Evolutionary conservation across 1,140 invertebrate genomes (phyloP).

Genomic region (Whitmania pigra): DNA sequence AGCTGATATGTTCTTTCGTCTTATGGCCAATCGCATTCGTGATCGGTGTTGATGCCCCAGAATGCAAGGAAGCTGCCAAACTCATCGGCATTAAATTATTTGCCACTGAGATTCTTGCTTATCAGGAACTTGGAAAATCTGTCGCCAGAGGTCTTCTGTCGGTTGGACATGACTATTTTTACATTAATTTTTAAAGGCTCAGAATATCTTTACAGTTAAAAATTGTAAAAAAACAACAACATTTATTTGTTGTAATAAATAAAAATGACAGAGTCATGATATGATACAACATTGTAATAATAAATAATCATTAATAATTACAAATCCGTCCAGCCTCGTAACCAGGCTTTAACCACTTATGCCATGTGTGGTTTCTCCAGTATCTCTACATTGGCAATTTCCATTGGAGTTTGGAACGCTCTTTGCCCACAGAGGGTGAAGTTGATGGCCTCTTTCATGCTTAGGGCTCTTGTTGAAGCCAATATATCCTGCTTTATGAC

Average conservation of each 20-base stretch:
- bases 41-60: slow-evolving; percentile 31
- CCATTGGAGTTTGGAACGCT: slow-evolving; percentile 61
- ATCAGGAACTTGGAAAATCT: slow-evolving; percentile 27
- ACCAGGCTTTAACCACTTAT: slow-evolving; percentile 71
- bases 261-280: too few species aligned
- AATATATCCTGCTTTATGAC: slow-evolving; percentile 75
- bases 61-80: slow-evolving; percentile 30
- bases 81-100: slow-evolving; percentile 33
- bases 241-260: too few species aligned
- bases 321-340: slow-evolving; percentile 47
- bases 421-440: slow-evolving; percentile 62
- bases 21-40: slow-evolving; percentile 33
- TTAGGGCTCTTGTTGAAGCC: slow-evolving; percentile 47
- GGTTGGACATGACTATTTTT: background rate
- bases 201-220: too few species aligned
- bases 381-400: slow-evolving; percentile 71
- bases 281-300: too few species aligned
- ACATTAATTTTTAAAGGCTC: too few species aligned
- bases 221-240: too few species aligned
- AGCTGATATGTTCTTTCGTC: slow-evolving; percentile 29
- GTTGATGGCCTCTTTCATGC: slow-evolving; percentile 48
- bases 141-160: background rate
- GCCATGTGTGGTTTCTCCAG: slow-evolving; percentile 89
- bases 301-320: background rate
- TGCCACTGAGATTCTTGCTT: slow-evolving; percentile 33